Base-by-base conservation (phyloP, 1,140 invertebrate genomes). In the Brachionus calyciflorus region DNA sequence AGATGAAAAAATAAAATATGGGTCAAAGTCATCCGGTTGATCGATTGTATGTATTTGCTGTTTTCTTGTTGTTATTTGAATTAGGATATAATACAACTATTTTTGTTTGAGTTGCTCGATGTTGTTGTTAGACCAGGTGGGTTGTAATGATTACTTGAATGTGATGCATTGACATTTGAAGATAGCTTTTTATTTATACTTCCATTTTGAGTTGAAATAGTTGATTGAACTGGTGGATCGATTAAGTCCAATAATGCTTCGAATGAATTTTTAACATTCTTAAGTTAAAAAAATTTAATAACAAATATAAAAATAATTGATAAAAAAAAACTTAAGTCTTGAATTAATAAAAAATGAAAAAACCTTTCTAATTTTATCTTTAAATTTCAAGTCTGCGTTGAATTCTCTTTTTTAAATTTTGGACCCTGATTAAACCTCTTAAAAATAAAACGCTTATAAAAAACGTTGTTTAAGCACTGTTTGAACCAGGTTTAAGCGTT, bases 231-330 rank as follows among this genome's bases (percentile, higher is more conserved):
- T 24, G 14, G 40, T 7, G 33, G 60, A 37, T 65, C 60, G 40
- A 65, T 65, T 26, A 65, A 24, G 17, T 65, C 44, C 19, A 65
- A 17, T 37, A 65, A 46, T 24, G 60, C 40, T 24, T 44, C 44
- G 12, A 65, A 65, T 14, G 60, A 44, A 44, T 65, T 37, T 9
- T 10, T 44, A 14, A 65, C 60, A 44, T 65, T 65, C 40, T 65
- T 24, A 19, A 37, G n/a, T 3, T 2, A 19, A 0, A 60, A 14
- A 17, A 17, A 55, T n/a, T n/a, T n/a, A n/a, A n/a, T n/a, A n/a
- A n/a, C n/a, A n/a, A n/a, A n/a, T n/a, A n/a, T n/a, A n/a, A n/a
- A n/a, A n/a, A n/a, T n/a, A 55, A 26, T 55, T 55, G 1, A 1
- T 53, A 2, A 24, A 53, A 19, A 53, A 53, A 6, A 53, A 49